Evolutionary conservation across 1,140 invertebrate genomes (phyloP).

Genomic region (Drosophila biarmipes): DNA sequence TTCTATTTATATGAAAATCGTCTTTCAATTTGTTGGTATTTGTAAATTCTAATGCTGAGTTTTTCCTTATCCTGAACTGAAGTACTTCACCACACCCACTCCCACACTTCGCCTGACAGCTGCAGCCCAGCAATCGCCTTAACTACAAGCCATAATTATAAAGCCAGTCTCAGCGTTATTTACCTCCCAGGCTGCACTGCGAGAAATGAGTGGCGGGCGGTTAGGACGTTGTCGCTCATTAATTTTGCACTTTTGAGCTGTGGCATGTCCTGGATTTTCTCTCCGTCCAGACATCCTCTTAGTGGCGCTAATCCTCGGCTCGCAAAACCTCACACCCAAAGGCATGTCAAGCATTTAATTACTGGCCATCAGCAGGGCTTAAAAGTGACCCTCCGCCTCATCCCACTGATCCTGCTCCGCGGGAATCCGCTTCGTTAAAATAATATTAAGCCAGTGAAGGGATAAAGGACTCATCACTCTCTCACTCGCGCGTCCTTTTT

Average conservation of each 20-base stretch:
- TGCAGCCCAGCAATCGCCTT: constrained; percentile 50
- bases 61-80: not conserved
- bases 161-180: constrained; percentile 72
- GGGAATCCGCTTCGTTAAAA: constrained; percentile 77
- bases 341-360: constrained; percentile 82
- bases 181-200: constrained; percentile 26
- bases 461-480: constrained; percentile 67
- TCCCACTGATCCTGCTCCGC: constrained; percentile 23
- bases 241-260: constrained; percentile 31
- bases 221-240: constrained; percentile 25
- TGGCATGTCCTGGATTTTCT: constrained; percentile 11
- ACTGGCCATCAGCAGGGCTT: constrained; percentile 77
- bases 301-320: constrained; percentile 54
- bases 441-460: constrained; percentile 71
- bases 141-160: constrained; percentile 76
- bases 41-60: not conserved
- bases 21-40: too few species aligned
- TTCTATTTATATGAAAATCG: too few species aligned
- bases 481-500: constrained; percentile 24
- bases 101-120: constrained; percentile 27
- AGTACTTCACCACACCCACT: not conserved
- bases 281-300: constrained; percentile 23
- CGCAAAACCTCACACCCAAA: constrained; percentile 48
- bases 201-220: constrained; percentile 3
- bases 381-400: constrained; percentile 58